A percentile compares a stretch with the other conserved stretches of the same genome.
phyloP scores from a whole-genome alignment of 2,797 vertebrate species.

The Gallirallus australis region DNA sequence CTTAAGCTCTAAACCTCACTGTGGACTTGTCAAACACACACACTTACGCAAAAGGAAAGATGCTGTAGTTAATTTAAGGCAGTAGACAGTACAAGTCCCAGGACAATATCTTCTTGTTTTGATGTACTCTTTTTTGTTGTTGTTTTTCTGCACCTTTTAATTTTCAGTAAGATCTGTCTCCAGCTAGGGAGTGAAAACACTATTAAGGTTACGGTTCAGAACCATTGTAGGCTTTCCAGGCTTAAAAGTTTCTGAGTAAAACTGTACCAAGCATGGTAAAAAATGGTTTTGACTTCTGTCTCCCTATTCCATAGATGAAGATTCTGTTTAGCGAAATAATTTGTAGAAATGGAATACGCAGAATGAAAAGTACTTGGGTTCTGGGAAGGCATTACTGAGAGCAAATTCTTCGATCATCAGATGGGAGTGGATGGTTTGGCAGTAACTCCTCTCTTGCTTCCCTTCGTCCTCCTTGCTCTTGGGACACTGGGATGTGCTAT shows the following conservation, averaged over 20 bases:
- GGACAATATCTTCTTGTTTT: rapidly evolving
- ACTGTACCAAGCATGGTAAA: neutral
- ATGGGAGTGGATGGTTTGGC: neutral
- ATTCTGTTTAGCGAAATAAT: neutral
- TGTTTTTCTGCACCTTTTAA: neutral
- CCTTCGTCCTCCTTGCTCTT: neutral
- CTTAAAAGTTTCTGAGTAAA: neutral
- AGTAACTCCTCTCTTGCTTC: neutral
- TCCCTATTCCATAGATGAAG: neutral
- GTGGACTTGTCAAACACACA: neutral
- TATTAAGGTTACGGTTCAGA: neutral
- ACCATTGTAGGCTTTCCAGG: neutral
- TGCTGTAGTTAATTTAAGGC: neutral
- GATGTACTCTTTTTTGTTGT: neutral
- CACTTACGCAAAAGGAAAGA: neutral
- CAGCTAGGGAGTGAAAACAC: neutral
- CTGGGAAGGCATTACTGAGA: neutral
- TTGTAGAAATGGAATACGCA: neutral
- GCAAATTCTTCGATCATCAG: neutral
- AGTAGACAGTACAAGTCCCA: neutral
- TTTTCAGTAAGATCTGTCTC: neutral
- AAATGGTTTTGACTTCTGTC: neutral
- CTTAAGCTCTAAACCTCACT: neutral
- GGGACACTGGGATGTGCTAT: neutral
- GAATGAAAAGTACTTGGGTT: neutral